Evolutionary conservation across 2,113 vertebrate genomes (phyloP), one percentile per base, ranked within the genome.

Genomic region (Sula dactylatra): DNA sequence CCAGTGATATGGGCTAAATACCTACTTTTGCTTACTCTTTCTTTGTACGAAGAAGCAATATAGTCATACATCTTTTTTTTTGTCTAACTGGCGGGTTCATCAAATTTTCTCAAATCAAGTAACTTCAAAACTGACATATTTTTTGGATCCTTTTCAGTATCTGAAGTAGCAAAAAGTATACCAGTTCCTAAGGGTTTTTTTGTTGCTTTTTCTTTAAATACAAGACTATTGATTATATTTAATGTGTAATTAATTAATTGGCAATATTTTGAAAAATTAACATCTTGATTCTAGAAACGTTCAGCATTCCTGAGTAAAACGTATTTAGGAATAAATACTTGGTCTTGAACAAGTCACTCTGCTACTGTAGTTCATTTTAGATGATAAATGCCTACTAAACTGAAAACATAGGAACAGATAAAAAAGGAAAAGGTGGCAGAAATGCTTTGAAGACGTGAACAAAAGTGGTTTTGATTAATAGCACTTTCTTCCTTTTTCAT

Each of bases 381-480:
- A 83, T 82, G 86, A 90, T 34, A 94, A 95, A 97, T 93, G 73
- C 3, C 73, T 74, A 56, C 50, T 90, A 76, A 92, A 36, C 47
- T 92, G 85, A 91, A 95, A 95, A 92, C 34, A 45, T 14, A 58
- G 61, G 42, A 81, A 74, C 49, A 93, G 91, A 93, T 79, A 89
- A 94, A 88, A 95, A 90, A 65, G 36, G 74, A 54, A 71, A 88
- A 92, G 70, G 90, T 94, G 88, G 52, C 61, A 88, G 61, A 88
- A 93, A 26, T 34, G 31, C 86, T 96, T 92, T 94, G 86, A 88
- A 96, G 81, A 80, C 38, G 49, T 10, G 45, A 94, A 89, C 78
- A 73, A 82, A 90, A 95, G 88, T n/a, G 62, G 61, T 34, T 84
- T 86, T 97, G 92, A 96, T 96, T 94, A 97, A 97, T 92, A 95